Conservation (phyloP, 2,113 vertebrate species). For the Isurus oxyrinchus region DNA sequence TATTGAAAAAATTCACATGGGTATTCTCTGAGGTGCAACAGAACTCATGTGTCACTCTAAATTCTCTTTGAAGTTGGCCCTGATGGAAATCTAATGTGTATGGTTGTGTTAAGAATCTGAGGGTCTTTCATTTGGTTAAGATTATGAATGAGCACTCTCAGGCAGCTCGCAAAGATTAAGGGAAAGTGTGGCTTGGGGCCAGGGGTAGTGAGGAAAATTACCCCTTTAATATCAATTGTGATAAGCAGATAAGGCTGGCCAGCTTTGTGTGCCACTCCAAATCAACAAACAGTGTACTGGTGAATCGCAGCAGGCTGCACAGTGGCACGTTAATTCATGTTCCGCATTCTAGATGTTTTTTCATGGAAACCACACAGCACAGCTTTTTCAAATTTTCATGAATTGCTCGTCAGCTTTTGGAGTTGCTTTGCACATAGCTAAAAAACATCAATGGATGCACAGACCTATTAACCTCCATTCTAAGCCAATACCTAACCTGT, state of each 20-base stretch:
- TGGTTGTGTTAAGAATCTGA: slow-evolving; percentile 45
- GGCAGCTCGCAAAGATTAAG: slow-evolving; percentile 48
- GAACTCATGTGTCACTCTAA: slow-evolving; percentile 44
- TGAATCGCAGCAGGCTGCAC: background rate
- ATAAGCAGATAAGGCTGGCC: background rate
- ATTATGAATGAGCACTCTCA: slow-evolving; percentile 50
- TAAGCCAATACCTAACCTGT: background rate
- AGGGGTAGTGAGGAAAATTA: background rate
- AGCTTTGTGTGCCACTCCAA: background rate
- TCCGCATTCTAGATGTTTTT: background rate
- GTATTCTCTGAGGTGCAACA: slow-evolving; percentile 56
- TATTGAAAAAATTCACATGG: slow-evolving; percentile 49
- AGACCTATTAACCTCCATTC: background rate
- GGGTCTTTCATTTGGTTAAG: slow-evolving; percentile 43
- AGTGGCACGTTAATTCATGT: background rate
- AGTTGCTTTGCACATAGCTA: background rate
- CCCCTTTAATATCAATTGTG: background rate
- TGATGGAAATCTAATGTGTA: slow-evolving; percentile 47
- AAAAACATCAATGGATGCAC: background rate
- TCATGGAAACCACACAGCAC: background rate
- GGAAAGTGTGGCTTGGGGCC: slow-evolving; percentile 12
- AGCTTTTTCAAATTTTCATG: background rate
- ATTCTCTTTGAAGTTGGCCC: slow-evolving; percentile 63
- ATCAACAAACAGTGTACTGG: background rate
- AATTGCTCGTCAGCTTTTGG: background rate